Conservation (phyloP, 2,797 vertebrate species). For the Lepidocolaptes lacrymiger region DNA sequence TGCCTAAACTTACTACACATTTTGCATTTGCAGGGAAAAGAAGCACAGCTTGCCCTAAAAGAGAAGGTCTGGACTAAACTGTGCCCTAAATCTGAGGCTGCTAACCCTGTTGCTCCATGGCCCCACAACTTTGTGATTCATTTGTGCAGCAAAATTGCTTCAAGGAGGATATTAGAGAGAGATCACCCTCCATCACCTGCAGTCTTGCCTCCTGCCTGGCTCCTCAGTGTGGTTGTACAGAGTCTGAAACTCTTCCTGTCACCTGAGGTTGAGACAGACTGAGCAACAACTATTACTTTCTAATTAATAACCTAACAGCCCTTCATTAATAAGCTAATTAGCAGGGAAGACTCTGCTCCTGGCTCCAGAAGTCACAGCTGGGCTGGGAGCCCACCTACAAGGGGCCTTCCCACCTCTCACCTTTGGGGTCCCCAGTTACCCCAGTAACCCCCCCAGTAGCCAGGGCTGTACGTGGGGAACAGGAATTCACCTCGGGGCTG, state of each 20-base stretch:
- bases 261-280: neutral
- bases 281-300: neutral
- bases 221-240: neutral
- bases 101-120: neutral
- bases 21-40: neutral
- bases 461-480: accelerated
- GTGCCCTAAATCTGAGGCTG: neutral
- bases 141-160: neutral
- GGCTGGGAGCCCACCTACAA: accelerated
- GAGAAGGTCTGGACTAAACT: accelerated
- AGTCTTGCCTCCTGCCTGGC: neutral
- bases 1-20: accelerated
- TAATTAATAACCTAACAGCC: neutral
- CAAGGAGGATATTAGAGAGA: neutral
- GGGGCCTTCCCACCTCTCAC: accelerated
- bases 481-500: accelerated
- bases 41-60: neutral
- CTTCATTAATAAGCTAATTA: neutral
- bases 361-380: neutral
- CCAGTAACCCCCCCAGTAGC: neutral
- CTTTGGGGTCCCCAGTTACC: no score
- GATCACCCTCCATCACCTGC: neutral
- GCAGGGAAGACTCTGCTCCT: neutral
- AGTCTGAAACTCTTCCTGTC: neutral
- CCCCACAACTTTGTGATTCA: neutral